A percentile compares a stretch with the other conserved stretches of the same genome.
These are phyloP conservation scores for Stenopsyche tienmushanensis DNA, from an alignment of 1,140 invertebrate genomes.

Conservation along the genomic window DNA sequence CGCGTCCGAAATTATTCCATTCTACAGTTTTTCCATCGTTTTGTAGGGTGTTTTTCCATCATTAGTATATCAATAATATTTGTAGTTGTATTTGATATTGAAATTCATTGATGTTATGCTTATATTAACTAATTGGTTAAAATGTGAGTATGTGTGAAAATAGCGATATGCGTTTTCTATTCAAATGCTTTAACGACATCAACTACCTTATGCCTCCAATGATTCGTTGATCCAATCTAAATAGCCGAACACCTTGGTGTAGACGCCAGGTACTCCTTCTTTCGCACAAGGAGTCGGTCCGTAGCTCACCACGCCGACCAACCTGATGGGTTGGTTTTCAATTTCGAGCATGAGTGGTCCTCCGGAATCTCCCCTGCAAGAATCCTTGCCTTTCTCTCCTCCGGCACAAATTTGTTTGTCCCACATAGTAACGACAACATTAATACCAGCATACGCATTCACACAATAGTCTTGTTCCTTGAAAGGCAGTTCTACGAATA, in stretches of 20 bases:
- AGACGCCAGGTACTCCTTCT: slow-evolving; percentile 59
- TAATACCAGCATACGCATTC: slow-evolving; percentile 6
- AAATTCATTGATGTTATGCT: too few species aligned
- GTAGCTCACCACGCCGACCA: slow-evolving; percentile 62
- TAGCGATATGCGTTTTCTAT: too few species aligned
- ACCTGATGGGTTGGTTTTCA: slow-evolving; percentile 41
- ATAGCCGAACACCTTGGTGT: slow-evolving; percentile 60
- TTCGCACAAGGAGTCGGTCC: slow-evolving; percentile 59
- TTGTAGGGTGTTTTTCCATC: too few species aligned
- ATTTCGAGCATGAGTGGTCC: slow-evolving; percentile 62
- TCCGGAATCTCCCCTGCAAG: slow-evolving; percentile 56
- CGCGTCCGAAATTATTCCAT: too few species aligned
- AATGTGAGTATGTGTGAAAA: too few species aligned
- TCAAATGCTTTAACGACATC: too few species aligned
- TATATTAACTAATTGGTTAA: too few species aligned
- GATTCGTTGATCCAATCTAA: slow-evolving; percentile 57
- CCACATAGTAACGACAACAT: slow-evolving; percentile 49
- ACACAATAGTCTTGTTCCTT: slow-evolving; percentile 32
- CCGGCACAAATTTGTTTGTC: slow-evolving; percentile 66
- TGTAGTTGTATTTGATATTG: too few species aligned
- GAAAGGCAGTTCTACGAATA: slow-evolving; percentile 44
- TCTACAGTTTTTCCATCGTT: too few species aligned
- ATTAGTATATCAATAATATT: too few species aligned
- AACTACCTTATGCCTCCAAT: too few species aligned
- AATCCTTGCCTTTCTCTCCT: slow-evolving; percentile 58